A percentile compares a stretch with the other conserved stretches of the same genome.
phyloP scores from a whole-genome alignment of 2,113 vertebrate species.

The Circaetus cinerascens region DNA sequence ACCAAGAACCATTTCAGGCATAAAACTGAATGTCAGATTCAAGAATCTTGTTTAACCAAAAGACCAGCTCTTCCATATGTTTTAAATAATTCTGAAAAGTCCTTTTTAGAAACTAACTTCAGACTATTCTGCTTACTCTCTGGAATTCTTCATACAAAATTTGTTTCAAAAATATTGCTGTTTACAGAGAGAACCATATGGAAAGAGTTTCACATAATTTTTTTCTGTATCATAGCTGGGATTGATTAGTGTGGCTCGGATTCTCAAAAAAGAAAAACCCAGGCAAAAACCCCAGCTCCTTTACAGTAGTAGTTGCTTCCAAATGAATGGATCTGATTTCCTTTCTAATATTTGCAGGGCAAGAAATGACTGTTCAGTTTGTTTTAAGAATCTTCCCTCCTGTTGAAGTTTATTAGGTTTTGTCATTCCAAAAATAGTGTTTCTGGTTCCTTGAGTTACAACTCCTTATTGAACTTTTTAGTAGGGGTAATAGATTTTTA shows the following conservation, averaged over 20 bases:
- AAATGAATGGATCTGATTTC: slow-evolving; percentile 35
- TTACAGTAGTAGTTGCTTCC: slow-evolving; percentile 21
- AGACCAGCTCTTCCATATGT: neutral
- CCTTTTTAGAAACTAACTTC: neutral
- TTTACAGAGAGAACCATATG: slow-evolving; percentile 20
- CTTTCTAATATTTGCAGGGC: neutral
- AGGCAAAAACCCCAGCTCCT: neutral
- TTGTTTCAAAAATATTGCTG: slow-evolving; percentile 18
- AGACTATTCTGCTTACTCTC: neutral
- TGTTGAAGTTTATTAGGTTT: neutral
- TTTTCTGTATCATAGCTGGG: neutral
- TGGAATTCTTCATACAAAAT: neutral
- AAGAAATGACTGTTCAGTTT: neutral
- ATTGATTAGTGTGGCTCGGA: neutral
- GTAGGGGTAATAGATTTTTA: neutral
- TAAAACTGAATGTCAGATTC: slow-evolving; percentile 5
- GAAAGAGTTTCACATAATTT: neutral
- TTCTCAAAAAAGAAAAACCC: neutral
- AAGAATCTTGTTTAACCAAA: neutral
- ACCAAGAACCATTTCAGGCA: neutral
- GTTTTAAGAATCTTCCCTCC: neutral
- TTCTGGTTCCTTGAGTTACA: neutral
- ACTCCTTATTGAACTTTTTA: neutral
- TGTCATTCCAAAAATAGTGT: neutral
- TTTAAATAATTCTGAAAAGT: slow-evolving; percentile 38